These are phyloP conservation scores for Lepidothrix coronata DNA, from an alignment of 2,113 vertebrate genomes.

Conservation along the genomic window DNA sequence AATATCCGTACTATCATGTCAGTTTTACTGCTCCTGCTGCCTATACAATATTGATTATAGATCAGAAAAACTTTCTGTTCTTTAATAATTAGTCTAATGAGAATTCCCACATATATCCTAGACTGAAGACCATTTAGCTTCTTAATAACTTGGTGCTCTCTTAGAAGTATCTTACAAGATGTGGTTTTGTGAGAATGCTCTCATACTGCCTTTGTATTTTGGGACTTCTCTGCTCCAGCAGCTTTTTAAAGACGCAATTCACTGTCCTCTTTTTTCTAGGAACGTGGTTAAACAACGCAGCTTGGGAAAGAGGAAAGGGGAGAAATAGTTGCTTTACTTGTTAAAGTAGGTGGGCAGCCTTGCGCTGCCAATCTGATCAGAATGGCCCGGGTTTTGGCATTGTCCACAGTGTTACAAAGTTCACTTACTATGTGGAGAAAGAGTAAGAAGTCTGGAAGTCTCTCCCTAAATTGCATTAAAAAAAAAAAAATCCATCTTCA, in stretches of 20 bases:
- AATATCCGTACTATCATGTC: rapidly evolving
- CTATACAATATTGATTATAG: background rate
- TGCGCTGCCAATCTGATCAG: background rate
- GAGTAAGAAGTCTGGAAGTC: background rate
- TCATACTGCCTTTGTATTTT: background rate
- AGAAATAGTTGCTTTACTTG: background rate
- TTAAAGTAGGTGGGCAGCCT: background rate
- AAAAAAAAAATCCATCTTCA: background rate
- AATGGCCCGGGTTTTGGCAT: background rate
- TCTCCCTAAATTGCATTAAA: background rate
- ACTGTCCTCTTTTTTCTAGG: background rate
- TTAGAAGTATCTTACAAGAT: background rate
- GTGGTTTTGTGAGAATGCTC: background rate
- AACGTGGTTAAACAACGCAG: background rate
- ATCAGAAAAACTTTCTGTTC: background rate
- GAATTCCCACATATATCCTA: background rate
- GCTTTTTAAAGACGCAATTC: background rate
- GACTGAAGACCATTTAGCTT: background rate
- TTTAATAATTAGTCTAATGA: background rate
- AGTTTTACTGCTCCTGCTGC: background rate
- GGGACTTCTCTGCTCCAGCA: background rate
- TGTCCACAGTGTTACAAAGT: background rate
- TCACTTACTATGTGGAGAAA: background rate
- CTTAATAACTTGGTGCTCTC: background rate
- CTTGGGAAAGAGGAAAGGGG: background rate